A percentile compares a stretch with the other conserved stretches of the same genome.
Conservation (phyloP, 2,797 vertebrate species). For the Artibeus lituratus region DNA sequence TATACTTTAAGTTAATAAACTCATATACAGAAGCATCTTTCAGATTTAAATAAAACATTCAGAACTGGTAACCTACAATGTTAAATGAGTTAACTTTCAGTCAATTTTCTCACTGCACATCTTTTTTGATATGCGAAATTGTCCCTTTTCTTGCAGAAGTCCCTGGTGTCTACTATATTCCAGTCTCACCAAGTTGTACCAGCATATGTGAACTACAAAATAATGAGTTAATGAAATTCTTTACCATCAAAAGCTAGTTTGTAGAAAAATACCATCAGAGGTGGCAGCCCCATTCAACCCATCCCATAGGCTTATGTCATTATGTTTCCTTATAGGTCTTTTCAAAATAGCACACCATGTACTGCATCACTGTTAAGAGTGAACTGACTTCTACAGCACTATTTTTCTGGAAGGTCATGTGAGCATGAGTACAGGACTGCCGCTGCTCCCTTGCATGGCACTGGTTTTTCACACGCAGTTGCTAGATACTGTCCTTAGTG, state of each 20-base stretch:
- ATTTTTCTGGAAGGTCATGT: not conserved
- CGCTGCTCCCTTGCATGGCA: not conserved
- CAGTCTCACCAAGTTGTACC: not conserved
- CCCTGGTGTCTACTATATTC: not conserved
- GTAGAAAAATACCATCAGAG: not conserved
- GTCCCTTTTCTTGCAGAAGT: not conserved
- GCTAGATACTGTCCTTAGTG: no score
- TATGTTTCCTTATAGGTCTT: not conserved
- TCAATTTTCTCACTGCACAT: not conserved
- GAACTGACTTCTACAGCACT: not conserved
- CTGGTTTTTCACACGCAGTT: not conserved
- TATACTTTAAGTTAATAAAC: conserved; percentile 42
- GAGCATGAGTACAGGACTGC: not conserved
- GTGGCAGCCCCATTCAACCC: not conserved
- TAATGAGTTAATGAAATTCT: not conserved
- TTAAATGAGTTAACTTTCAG: not conserved
- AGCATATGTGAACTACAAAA: not conserved
- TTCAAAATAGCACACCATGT: not conserved
- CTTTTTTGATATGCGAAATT: conserved; percentile 28
- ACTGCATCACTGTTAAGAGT: not conserved
- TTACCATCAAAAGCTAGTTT: conserved; percentile 3
- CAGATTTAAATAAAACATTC: conserved; percentile 9
- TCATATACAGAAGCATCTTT: not conserved
- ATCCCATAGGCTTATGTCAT: not conserved
- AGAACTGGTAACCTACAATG: not conserved